Evolutionary conservation across 2,888 invertebrate genomes (phyloP), one percentile per base, ranked within the genome.

Genomic region (Physocephala rufipes): DNA sequence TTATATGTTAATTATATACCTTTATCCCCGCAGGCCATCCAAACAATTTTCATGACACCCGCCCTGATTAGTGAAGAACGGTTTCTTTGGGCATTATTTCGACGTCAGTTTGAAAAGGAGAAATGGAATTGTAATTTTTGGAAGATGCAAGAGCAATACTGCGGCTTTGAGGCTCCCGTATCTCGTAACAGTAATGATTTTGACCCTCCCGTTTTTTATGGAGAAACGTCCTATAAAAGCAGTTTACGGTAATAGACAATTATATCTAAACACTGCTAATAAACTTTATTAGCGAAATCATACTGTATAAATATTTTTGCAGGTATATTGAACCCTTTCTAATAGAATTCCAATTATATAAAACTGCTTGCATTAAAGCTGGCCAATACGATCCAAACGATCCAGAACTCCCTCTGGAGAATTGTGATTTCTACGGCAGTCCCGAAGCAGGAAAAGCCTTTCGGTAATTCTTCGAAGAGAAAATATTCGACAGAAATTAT

Each of bases 171-270:
- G 77, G 91, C 92, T 0, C 91, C 92, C 2, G 87, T 89, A 0
- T 87, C 88, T 64, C 87, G 93, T 73, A 88, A 86, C 47, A 91
- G 92, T 78, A 87, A 88, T 0, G 91, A 93, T 84, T 93, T 93
- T 73, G 93, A 93, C 82, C 89, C 93, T 0, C 92, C 92, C 2
- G 90, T 92, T n/a, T 93, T 93, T 79, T 93, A 91, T 78, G 93
- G 93, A 75, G 88, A 93, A 0, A 90, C 91, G 1, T 90, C 90
- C 69, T 90, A 91, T 84, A 90, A 91, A 4, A 91, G 91, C 72
- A 92, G 91, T 80, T 88, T 91, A 62, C 89, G 91, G 91, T 90
- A 84, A 19, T n/a, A n/a, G n/a, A n/a, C n/a, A n/a, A n/a, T n/a
- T 13, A 47, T 15, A 47, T 51, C 16, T 51, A 51, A 12, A 51